phyloP scores from a whole-genome alignment of 2,888 invertebrate genomes.

The Xestia c-nigrum region DNA sequence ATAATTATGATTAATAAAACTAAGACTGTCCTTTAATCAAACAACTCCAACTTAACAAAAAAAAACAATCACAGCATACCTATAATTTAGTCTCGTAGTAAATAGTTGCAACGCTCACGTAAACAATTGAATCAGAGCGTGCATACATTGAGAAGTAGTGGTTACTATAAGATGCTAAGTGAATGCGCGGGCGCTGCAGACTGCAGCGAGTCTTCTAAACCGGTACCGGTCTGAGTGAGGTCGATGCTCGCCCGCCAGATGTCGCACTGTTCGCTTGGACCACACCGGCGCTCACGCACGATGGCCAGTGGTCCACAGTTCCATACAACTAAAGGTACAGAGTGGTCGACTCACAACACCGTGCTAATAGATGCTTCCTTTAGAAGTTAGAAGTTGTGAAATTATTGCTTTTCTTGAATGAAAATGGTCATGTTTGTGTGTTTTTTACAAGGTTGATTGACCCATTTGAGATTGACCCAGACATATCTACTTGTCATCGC shows the following conservation, averaged over 20 bases:
- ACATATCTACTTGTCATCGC: not conserved
- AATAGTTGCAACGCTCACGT: conserved; percentile 65
- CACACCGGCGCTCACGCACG: conserved; percentile 60
- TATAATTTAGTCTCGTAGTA: conserved; percentile 58
- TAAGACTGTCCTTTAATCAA: not conserved
- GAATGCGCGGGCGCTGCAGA: conserved; percentile 65
- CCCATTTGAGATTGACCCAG: not conserved
- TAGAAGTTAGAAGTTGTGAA: conserved; percentile 22
- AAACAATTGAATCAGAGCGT: conserved; percentile 78
- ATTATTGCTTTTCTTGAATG: not conserved
- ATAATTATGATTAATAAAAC: not conserved
- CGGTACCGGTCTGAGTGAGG: conserved; percentile 66
- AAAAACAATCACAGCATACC: not conserved
- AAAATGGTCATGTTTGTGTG: not conserved
- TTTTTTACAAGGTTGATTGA: not conserved
- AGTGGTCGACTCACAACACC: conserved; percentile 42
- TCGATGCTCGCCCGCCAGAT: conserved; percentile 80
- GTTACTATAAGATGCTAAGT: conserved; percentile 64
- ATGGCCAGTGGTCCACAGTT: conserved; percentile 24
- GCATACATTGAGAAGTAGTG: conserved; percentile 62
- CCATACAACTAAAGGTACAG: conserved; percentile 17
- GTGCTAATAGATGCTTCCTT: conserved; percentile 60
- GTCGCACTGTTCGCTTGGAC: conserved; percentile 69
- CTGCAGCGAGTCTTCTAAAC: conserved; percentile 69
- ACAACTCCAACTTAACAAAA: not conserved